Evolutionary conservation across 1,140 invertebrate species (phyloP), one percentile per base, ranked within the genome.

Genomic region (Scaptomyza graminum): DNA sequence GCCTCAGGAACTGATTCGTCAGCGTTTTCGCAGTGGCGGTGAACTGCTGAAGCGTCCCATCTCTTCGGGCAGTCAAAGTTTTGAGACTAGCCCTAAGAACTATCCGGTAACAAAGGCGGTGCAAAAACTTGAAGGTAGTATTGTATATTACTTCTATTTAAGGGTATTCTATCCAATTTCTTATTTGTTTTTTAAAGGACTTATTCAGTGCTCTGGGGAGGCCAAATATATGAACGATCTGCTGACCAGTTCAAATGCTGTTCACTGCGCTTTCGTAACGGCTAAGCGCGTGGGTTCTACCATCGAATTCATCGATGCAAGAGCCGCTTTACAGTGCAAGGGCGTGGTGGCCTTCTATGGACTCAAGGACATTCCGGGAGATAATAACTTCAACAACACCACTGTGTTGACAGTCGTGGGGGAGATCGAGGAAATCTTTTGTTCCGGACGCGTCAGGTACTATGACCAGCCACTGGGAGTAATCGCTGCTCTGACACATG

Each of bases 71-170:
- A 94, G 92, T n/a, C 96, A 97, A 85, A 93, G 93, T 11, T 97
- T 94, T 79, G 94, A 96, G 60, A 95, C 94, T 0, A 94, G 96
- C 67, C 93, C 94, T 67, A 93, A 94, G 5, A 76, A 95, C 28
- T 97, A 95, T 94, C 97, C 97, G 2, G 81, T 97, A 1, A 96
- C 94, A 68, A 92, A 97, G 90, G 95, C 96, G 0, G 89, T 97
- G 15, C 93, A 93, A 3, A 98, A 98, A 90, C 67, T 96, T 3
- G 96, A 97, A 82, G 94, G 74, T 75, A 55, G 18, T 1, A 22
- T 22, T 37, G 11, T 34, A 6, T 37, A n/a, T 22, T 9, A 9
- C 31, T 8, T 34, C 7, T 0, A 31, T 34, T 9, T 9, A 34
- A 8, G 8, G 31, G 8, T 9, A 2, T 34, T 34, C 0, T 9